phyloP scores from a whole-genome alignment of 2,113 vertebrate species.

The Pterocles gutturalis region DNA sequence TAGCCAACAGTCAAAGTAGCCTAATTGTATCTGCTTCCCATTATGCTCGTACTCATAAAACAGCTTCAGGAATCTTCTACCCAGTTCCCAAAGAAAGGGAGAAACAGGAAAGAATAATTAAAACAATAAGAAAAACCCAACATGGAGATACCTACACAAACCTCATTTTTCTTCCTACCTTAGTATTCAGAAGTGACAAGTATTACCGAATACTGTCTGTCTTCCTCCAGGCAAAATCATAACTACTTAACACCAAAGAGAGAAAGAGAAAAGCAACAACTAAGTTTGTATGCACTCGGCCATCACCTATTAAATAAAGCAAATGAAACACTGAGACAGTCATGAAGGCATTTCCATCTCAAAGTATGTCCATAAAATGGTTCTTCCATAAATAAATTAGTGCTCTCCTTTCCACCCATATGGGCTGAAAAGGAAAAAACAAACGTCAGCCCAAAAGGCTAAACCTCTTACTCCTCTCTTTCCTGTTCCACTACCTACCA shows the following conservation, averaged over 20 bases:
- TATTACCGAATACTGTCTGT: neutral
- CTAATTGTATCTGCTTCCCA: neutral
- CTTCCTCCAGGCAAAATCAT: neutral
- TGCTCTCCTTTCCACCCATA: neutral
- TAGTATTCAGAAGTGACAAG: neutral
- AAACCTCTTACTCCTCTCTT: constrained; percentile 24
- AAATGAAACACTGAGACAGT: constrained; percentile 52
- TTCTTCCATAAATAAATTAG: constrained; percentile 74
- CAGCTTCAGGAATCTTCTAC: neutral
- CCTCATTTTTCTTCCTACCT: neutral
- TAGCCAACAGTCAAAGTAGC: neutral
- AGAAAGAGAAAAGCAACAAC: constrained; percentile 34
- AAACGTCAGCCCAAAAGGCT: neutral
- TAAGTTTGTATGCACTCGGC: neutral
- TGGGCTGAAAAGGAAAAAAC: neutral
- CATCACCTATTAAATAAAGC: constrained; percentile 59
- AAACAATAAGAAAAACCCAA: neutral
- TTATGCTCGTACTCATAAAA: neutral
- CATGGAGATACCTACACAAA: neutral
- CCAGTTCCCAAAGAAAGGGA: neutral
- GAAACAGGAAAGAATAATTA: neutral
- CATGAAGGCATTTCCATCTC: constrained; percentile 53
- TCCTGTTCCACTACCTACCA: neutral
- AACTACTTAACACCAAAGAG: constrained; percentile 18
- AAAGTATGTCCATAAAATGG: constrained; percentile 58